phyloP scores from a whole-genome alignment of 2,888 invertebrate genomes.

The Agrotis puta region DNA sequence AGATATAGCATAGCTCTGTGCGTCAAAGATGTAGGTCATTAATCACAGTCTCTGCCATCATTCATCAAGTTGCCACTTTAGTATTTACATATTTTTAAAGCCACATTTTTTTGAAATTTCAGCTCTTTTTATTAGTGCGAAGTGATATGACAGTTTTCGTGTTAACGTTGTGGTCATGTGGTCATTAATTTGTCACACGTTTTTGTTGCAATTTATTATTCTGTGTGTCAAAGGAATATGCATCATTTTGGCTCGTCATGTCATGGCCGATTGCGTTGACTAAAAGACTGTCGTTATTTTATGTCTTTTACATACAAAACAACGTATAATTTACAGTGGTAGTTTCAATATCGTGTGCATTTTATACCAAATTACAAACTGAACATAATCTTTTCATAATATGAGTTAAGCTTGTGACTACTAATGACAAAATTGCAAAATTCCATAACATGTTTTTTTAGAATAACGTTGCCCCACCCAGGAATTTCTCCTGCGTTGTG shows the following conservation, averaged over 20 bases:
- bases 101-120: conserved; percentile 64
- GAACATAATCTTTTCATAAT: too few species aligned
- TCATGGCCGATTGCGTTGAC: neutral
- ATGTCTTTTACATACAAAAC: too few species aligned
- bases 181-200: conserved; percentile 23
- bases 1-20: conserved; percentile 37
- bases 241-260: neutral
- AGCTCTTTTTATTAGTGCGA: conserved; percentile 69
- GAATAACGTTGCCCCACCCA: too few species aligned
- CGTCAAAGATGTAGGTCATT: conserved; percentile 57
- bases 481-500: too few species aligned
- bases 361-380: neutral
- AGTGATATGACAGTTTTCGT: conserved; percentile 67
- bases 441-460: too few species aligned
- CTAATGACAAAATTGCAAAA: too few species aligned
- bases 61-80: conserved; percentile 75
- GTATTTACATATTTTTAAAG: conserved; percentile 75
- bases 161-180: conserved; percentile 19
- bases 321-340: neutral
- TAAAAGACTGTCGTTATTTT: neutral
- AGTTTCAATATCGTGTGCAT: neutral
- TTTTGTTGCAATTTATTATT: conserved; percentile 32
- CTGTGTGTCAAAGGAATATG: conserved; percentile 4
- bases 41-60: conserved; percentile 56
- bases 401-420: too few species aligned